Conservation (phyloP, 2,797 vertebrate genomes). For the Prionace glauca region DNA sequence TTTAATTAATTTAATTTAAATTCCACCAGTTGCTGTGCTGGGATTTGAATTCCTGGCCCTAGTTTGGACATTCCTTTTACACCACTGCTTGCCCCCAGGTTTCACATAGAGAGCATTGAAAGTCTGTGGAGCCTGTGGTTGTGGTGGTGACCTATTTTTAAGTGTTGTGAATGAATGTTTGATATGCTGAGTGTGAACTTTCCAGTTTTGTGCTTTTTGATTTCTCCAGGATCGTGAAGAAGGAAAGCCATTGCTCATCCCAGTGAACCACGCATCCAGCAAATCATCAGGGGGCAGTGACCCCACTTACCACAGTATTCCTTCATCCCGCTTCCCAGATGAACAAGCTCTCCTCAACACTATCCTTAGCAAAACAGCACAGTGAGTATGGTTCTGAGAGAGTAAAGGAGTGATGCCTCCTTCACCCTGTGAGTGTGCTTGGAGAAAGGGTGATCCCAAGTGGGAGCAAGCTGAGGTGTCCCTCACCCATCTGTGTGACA, state of each 20-base stretch:
- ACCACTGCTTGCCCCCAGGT: too few species aligned
- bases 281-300: conserved; percentile 79
- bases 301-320: conserved; percentile 66
- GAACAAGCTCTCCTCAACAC: conserved; percentile 87
- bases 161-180: background rate
- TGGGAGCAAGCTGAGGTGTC: too few species aligned
- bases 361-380: conserved; percentile 86
- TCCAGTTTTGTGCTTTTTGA: background rate
- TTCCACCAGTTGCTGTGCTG: background rate
- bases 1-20: background rate
- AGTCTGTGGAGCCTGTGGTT: background rate
- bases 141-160: too few species aligned
- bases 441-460: too few species aligned
- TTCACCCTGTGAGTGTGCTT: too few species aligned
- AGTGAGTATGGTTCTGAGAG: conserved; percentile 58
- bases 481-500: too few species aligned
- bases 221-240: conserved; percentile 65
- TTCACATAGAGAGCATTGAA: too few species aligned
- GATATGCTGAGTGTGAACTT: background rate
- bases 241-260: conserved; percentile 72
- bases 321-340: conserved; percentile 71
- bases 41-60: background rate
- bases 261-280: conserved; percentile 69
- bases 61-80: background rate
- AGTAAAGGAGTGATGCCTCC: background rate